These are phyloP conservation scores for Formica aserva DNA, from an alignment of 2,888 invertebrate species.

Conservation along the genomic window DNA sequence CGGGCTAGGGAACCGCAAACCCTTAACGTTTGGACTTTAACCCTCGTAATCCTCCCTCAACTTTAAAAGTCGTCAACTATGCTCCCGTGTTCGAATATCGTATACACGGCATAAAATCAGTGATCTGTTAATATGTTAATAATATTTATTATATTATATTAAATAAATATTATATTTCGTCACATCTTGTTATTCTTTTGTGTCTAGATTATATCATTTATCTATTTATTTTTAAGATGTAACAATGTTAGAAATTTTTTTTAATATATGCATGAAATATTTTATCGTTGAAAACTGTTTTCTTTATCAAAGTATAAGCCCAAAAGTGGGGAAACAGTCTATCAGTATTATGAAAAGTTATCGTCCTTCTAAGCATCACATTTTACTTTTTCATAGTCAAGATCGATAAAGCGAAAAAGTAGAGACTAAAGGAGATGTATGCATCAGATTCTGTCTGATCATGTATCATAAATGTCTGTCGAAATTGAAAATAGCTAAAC, in stretches of 20 bases:
- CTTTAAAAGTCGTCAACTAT: neutral
- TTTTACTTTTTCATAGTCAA: conserved; percentile 13
- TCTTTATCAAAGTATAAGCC: neutral
- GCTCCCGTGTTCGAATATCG: neutral
- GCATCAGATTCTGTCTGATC: neutral
- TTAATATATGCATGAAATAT: neutral
- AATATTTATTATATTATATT: too few species aligned
- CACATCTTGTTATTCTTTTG: neutral
- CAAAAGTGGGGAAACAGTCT: neutral
- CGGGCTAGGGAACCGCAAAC: neutral
- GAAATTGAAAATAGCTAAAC: conserved; percentile 18
- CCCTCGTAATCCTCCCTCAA: neutral
- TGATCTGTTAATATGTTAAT: neutral
- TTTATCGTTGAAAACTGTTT: neutral
- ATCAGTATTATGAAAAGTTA: conserved; percentile 33
- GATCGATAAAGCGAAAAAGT: conserved; percentile 34
- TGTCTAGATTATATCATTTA: neutral
- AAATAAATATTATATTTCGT: neutral
- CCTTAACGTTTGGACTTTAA: conserved; percentile 13
- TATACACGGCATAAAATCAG: neutral
- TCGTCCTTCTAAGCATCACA: conserved; percentile 9
- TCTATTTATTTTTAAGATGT: neutral
- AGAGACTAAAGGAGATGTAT: conserved; percentile 40
- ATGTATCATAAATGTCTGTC: conserved; percentile 40
- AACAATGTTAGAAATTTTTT: neutral